A percentile compares a stretch with the other conserved stretches of the same genome.
Evolutionary conservation across 1,140 invertebrate species (phyloP).

Genomic region (Drosophila bifasciata): DNA sequence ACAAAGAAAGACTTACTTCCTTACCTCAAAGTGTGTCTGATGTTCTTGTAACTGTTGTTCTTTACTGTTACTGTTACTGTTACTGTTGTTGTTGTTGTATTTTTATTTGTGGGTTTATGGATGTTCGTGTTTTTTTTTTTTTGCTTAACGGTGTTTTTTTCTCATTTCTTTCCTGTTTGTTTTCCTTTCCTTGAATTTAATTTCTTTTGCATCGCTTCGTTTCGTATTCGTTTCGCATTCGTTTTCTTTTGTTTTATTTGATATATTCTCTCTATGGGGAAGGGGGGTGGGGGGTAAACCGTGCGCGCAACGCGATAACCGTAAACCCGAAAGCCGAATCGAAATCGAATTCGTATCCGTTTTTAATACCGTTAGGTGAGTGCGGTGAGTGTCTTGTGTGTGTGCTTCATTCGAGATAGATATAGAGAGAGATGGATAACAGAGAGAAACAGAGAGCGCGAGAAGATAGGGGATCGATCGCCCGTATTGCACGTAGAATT

Average conservation of each 20-base stretch:
- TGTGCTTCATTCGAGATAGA: conserved; percentile 40
- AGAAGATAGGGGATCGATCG: conserved; percentile 19
- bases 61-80: conserved; percentile 30
- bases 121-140: conserved; percentile 13
- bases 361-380: conserved; percentile 57
- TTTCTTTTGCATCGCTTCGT: too few species aligned
- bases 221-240: too few species aligned
- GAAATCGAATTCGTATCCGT: conserved; percentile 32
- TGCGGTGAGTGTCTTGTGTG: conserved; percentile 61
- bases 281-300: too few species aligned
- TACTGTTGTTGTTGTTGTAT: conserved; percentile 48
- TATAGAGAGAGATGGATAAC: conserved; percentile 27
- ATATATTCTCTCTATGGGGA: too few species aligned
- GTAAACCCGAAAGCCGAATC: conserved; percentile 11
- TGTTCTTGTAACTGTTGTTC: conserved; percentile 37
- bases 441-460: conserved; percentile 25
- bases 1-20: conserved; percentile 70
- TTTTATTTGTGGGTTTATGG: conserved; percentile 30
- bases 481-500: conserved; percentile 43
- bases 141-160: conserved; percentile 34
- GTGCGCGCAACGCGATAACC: conserved; percentile 36
- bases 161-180: too few species aligned
- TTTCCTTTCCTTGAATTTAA: too few species aligned
- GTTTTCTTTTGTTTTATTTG: too few species aligned
- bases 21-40: conserved; percentile 70